Evolutionary conservation across 2,113 vertebrate species (phyloP).

Genomic region (Okapia johnstoni): DNA sequence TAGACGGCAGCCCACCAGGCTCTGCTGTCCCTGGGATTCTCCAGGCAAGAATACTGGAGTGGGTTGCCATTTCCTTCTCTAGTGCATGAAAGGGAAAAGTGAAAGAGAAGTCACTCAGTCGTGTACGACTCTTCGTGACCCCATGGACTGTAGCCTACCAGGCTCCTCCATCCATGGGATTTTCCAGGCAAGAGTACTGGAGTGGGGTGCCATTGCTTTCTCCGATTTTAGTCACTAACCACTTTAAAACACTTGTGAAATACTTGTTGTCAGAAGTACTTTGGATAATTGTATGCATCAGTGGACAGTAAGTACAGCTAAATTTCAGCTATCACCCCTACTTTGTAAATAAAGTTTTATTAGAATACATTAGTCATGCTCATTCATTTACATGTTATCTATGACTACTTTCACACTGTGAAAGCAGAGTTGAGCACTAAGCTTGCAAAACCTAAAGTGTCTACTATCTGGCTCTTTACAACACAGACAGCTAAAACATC

Average conservation of each 20-base stretch:
- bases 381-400: neutral
- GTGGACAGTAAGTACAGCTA: neutral
- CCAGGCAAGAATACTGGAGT: no score
- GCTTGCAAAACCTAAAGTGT: neutral
- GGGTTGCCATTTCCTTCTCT: no score
- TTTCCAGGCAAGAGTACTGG: no score
- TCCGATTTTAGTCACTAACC: neutral
- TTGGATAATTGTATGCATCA: neutral
- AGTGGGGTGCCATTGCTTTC: no score
- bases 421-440: neutral
- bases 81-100: no score
- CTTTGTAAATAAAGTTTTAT: conserved; percentile 21
- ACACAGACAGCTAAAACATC: neutral
- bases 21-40: no score
- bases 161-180: no score
- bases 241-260: neutral
- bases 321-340: neutral
- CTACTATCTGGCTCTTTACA: neutral
- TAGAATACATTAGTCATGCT: neutral
- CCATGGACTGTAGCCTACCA: no score
- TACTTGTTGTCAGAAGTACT: neutral
- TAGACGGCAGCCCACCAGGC: no score
- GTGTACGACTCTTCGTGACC: no score
- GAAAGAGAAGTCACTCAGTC: no score
- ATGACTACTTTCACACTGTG: neutral